Evolutionary conservation across 2,113 vertebrate genomes (phyloP).

Genomic region (Tachysurus vachellii): DNA sequence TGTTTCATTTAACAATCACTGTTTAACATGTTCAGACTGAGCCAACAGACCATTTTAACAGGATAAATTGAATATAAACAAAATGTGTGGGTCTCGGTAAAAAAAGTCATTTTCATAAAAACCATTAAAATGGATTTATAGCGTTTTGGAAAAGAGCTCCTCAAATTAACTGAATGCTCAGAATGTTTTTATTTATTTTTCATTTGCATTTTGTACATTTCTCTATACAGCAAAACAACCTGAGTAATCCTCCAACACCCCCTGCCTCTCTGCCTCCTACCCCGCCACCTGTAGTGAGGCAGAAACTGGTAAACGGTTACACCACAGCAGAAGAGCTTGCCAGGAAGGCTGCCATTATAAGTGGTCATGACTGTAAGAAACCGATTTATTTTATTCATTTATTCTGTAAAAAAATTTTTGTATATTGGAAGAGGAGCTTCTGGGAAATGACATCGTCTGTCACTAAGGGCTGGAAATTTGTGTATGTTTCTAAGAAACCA

Average conservation of each 20-base stretch:
- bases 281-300: constrained; percentile 86
- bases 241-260: constrained; percentile 96
- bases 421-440: not conserved
- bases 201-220: constrained; percentile 7
- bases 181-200: too few species aligned
- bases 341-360: constrained; percentile 83
- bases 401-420: not conserved
- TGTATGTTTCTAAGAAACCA: not conserved
- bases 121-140: too few species aligned
- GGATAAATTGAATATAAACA: too few species aligned
- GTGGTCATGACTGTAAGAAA: constrained; percentile 77
- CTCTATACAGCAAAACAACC: constrained; percentile 87
- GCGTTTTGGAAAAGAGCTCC: too few species aligned
- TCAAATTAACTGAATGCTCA: not conserved
- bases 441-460: not conserved
- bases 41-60: too few species aligned
- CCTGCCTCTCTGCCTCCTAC: constrained; percentile 97
- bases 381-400: not conserved
- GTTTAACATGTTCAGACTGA: too few species aligned
- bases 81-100: too few species aligned
- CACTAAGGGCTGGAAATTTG: not conserved
- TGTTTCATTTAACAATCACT: too few species aligned
- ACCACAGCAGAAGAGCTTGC: constrained; percentile 89
- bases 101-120: too few species aligned
- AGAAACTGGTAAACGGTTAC: constrained; percentile 93